Conservation (phyloP, 2,797 vertebrate genomes). For the Corythornis leucogaster region DNA sequence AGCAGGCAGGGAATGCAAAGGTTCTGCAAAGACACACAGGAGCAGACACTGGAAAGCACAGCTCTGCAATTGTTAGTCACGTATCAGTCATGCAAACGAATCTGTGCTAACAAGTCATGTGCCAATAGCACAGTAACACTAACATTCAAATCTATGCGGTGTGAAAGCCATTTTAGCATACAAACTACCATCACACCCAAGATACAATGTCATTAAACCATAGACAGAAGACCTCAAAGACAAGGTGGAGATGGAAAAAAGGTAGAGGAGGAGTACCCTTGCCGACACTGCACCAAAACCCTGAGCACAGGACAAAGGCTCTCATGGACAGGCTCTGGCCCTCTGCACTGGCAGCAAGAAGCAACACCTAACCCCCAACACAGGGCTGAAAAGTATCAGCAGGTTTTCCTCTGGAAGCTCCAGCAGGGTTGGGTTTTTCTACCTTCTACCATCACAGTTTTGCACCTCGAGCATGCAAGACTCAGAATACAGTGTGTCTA, state of each 20-base stretch:
- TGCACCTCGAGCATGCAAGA: rapidly evolving
- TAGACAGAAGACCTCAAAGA: not conserved
- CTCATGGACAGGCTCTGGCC: rapidly evolving
- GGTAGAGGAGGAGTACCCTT: rapidly evolving
- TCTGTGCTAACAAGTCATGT: not conserved
- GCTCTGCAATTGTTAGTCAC: not conserved
- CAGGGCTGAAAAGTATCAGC: not conserved
- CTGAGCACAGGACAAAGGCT: not conserved
- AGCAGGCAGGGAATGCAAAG: not conserved
- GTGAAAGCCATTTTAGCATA: not conserved
- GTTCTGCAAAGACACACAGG: rapidly evolving
- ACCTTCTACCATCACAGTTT: not conserved
- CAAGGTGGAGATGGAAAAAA: not conserved
- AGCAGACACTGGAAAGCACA: not conserved
- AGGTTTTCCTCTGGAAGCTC: not conserved
- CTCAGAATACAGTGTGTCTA: rapidly evolving
- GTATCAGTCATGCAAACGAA: not conserved
- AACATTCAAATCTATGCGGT: not conserved
- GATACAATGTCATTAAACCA: not conserved
- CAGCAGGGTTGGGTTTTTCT: not conserved
- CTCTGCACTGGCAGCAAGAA: not conserved
- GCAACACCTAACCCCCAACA: not conserved
- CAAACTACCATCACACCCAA: not conserved
- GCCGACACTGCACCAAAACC: not conserved
- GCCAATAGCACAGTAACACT: not conserved